Evolutionary conservation across 2,113 vertebrate species (phyloP), one percentile per base, ranked within the genome.

Genomic region (Odontesthes bonariensis): DNA sequence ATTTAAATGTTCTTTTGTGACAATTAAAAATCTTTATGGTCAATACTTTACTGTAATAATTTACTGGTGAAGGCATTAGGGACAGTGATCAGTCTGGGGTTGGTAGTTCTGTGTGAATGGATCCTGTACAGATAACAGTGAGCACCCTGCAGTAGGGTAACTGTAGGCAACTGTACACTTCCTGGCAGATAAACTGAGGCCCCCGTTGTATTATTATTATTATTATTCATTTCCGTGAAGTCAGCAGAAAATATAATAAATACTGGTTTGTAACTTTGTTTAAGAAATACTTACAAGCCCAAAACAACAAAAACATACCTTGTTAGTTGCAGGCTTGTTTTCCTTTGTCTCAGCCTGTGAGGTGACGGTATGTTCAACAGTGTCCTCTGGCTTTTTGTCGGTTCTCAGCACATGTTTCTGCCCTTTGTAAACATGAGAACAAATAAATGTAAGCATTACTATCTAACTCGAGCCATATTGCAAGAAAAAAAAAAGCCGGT

Each of bases 261-360:
- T 55, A 33, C 49, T 54, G 5, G 6, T 67, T 44, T 67, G 35
- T 8, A 7, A 4, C 40, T 27, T 22, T 51, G 13, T 12, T 3
- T 56, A 7, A 13, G 5, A 32, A 8, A 32, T 1, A 1, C 11
- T 17, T 38, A 12, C 8, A 35, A 6, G 7, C 35, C 35, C 6
- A 49, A 33, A 16, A 0, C 20, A 66, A 55, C 5, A 68, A 16
- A 3, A 47, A 61, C 72, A 11, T 42, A 88, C 91, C 84, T 89
- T 71, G 23, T 46, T 59, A 10, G 46, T 14, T 31, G 72, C 91
- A 1, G 92, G 92, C 42, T 88, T 88, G 89, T 95, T 95, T 81
- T 95, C 94, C 79, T 95, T 95, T 44, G 89, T 91, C 19, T 90
- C 91, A 19, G 83, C 80, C 22, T 32, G 71, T 35, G 74, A 68